Conservation (phyloP, 2,888 invertebrate species). For the Papilio elwesi region DNA sequence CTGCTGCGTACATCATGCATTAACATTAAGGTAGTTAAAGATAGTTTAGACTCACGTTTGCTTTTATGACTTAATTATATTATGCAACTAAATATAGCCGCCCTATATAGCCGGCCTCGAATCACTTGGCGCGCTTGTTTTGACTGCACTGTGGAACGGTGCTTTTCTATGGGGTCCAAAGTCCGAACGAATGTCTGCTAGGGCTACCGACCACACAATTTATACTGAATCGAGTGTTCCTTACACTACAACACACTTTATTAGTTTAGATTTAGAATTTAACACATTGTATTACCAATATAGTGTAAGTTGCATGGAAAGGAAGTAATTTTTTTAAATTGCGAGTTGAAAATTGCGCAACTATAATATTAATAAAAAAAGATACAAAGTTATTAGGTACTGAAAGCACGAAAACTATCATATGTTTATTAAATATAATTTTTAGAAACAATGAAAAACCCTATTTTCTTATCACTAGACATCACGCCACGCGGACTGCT, state of each 20-base stretch:
- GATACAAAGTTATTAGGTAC: too few species aligned
- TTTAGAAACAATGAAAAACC: neutral
- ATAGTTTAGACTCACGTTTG: neutral
- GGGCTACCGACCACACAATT: conserved; percentile 8
- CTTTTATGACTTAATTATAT: conserved; percentile 15
- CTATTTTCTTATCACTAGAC: neutral
- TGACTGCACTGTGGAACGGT: conserved; percentile 16
- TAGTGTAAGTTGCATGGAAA: too few species aligned
- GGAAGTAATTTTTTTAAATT: too few species aligned
- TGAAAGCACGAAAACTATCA: too few species aligned
- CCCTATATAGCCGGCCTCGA: conserved; percentile 36
- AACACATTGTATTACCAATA: too few species aligned
- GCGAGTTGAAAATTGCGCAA: too few species aligned
- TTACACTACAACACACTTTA: too few species aligned
- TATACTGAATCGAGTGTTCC: too few species aligned
- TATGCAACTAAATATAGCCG: conserved; percentile 35
- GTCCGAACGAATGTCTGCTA: conserved; percentile 26
- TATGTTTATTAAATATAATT: too few species aligned
- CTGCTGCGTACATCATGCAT: neutral
- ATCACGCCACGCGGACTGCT: neutral
- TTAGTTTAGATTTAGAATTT: too few species aligned
- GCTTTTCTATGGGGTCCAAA: conserved; percentile 33
- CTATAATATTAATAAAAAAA: too few species aligned
- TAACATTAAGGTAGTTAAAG: neutral
- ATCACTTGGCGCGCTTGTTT: conserved; percentile 32